phyloP scores from a whole-genome alignment of 1,140 invertebrate genomes.

The Drosophila rhopaloa region DNA sequence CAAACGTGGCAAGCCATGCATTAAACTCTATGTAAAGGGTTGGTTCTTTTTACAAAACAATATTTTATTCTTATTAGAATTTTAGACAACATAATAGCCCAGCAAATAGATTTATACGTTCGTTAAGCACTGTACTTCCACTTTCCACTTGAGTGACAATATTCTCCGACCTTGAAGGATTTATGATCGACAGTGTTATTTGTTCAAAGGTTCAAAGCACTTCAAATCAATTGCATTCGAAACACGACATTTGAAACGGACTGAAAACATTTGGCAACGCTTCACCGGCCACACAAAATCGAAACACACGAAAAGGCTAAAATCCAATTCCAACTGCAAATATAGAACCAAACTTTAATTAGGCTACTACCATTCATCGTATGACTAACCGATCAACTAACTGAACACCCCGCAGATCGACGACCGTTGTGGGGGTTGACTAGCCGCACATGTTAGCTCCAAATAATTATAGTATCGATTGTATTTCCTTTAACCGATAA shows the following conservation, averaged over 20 bases:
- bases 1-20: background rate
- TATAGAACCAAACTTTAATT: constrained; percentile 54
- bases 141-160: constrained; percentile 65
- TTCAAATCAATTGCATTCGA: constrained; percentile 41
- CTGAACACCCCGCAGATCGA: constrained; percentile 19
- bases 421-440: constrained; percentile 27
- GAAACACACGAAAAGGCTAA: constrained; percentile 20
- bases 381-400: constrained; percentile 26
- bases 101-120: background rate
- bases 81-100: background rate
- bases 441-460: constrained; percentile 25
- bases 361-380: constrained; percentile 39
- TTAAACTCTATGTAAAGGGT: constrained; percentile 3
- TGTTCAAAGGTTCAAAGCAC: constrained; percentile 58
- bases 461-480: constrained; percentile 14
- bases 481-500: constrained; percentile 16
- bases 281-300: constrained; percentile 44
- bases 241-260: constrained; percentile 38
- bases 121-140: constrained; percentile 35
- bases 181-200: constrained; percentile 51
- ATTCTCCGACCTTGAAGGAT: constrained; percentile 57
- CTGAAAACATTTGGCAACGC: constrained; percentile 54
- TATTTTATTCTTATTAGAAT: background rate
- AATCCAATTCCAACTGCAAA: constrained; percentile 62
- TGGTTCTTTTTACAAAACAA: background rate